These are phyloP conservation scores for Mixornis gularis DNA, from an alignment of 2,113 vertebrate species.

Conservation along the genomic window DNA sequence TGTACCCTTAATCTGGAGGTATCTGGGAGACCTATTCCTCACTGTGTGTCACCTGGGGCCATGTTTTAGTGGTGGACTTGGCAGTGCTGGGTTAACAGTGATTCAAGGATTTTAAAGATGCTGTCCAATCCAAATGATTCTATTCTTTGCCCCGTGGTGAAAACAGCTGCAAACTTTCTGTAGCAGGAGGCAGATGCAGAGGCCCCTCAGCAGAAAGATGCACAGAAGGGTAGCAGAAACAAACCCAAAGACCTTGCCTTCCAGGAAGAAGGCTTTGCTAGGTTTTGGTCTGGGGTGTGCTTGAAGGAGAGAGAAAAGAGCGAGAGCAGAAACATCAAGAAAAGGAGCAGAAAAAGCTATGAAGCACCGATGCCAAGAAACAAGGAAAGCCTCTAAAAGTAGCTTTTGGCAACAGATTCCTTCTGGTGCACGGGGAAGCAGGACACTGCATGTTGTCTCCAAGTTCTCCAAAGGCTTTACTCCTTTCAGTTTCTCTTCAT, in stretches of 20 bases:
- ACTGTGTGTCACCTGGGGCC: not conserved
- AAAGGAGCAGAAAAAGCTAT: not conserved
- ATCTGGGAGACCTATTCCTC: not conserved
- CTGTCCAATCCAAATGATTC: not conserved
- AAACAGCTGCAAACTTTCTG: not conserved
- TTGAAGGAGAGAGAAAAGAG: not conserved
- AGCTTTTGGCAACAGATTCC: not conserved
- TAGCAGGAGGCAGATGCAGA: not conserved
- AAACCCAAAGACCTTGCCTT: not conserved
- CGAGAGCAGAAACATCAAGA: not conserved
- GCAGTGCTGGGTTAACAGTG: not conserved
- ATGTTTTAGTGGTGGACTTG: not conserved
- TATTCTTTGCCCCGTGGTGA: not conserved
- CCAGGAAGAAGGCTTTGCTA: not conserved
- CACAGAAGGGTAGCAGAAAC: not conserved
- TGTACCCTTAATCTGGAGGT: not conserved
- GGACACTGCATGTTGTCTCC: not conserved
- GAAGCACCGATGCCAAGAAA: not conserved
- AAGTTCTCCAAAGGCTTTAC: not conserved
- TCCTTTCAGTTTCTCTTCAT: not conserved
- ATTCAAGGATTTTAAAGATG: not conserved
- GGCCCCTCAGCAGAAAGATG: not conserved
- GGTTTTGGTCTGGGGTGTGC: not conserved
- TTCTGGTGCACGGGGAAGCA: rapidly evolving
- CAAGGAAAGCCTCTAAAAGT: not conserved